Evolutionary conservation across 2,888 invertebrate genomes (phyloP), one percentile per base, ranked within the genome.

Genomic region (Nymphalis polychloros): DNA sequence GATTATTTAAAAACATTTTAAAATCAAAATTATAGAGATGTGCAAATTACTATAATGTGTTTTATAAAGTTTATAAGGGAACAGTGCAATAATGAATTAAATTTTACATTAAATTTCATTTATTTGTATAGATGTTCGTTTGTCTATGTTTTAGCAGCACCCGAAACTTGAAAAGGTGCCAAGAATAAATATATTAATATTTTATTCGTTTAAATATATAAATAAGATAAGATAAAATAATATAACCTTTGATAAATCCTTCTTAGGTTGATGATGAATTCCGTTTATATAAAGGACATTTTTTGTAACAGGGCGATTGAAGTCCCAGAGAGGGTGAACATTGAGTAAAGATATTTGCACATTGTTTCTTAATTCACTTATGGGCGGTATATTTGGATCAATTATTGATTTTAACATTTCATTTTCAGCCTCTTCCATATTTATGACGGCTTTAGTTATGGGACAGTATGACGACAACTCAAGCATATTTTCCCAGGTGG

Each of bases 201-300:
- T 23, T 23, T 23, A 23, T 23, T 23, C 23, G 23, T 23, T 2
- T 23, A 23, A 48, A 6, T 7, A 4, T 7, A 1, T 10, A n/a
- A 48, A 49, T 8, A 16, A 49, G 8, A n/a, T 16, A 49, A 7
- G 16, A 19, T n/a, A 17, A 8, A 49, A 16, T 53, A 53, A 27
- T 23, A 53, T 53, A 23, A 82, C 84, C 71, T 77, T 70, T 8
- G 90, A 88, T 23, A 93, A 75, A 0, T 83, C 78, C 52, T 86
- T 82, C 2, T 78, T 65, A 19, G 80, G 79, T 17, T 78, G 81
- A 27, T 86, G 78, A 71, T 91, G 89, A 49, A 88, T 70, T 16
- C 91, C 90, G 63, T 90, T 88, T 67, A 91, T 84, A 67, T 83
- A 84, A 2, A 92, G 68, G 2, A 89, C 78, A 67, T 79, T 79